Evolutionary conservation across 2,888 invertebrate species (phyloP).

Genomic region (Hesperia comma): DNA sequence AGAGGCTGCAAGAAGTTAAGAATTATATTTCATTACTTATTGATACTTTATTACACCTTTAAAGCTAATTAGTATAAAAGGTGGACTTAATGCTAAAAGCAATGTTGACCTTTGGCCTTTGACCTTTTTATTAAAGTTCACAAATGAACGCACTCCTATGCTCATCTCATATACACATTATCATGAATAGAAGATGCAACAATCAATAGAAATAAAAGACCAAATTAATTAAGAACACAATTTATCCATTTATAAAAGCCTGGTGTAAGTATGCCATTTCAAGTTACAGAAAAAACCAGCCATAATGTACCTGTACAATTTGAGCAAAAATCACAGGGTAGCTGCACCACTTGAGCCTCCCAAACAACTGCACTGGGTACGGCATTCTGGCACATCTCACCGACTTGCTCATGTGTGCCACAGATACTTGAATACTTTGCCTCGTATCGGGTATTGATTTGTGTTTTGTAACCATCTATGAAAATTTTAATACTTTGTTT

Average conservation of each 20-base stretch:
- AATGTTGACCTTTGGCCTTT: too few relatives aligned
- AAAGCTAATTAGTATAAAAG: too few relatives aligned
- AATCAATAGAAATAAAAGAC: too few relatives aligned
- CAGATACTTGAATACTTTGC: constrained; percentile 55
- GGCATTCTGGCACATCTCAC: constrained; percentile 58
- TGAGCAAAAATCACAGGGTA: constrained; percentile 65
- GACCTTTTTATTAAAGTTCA: too few relatives aligned
- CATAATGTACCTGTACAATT: constrained; percentile 64
- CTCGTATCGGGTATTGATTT: constrained; percentile 15
- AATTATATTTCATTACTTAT: not conserved
- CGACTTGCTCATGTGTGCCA: constrained; percentile 54
- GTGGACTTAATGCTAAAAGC: too few relatives aligned
- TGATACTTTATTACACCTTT: too few relatives aligned
- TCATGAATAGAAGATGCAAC: too few relatives aligned
- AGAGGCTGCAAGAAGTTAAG: constrained; percentile 9
- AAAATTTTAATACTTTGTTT: not conserved
- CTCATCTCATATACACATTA: too few relatives aligned
- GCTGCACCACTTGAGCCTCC: constrained; percentile 63
- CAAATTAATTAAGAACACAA: too few relatives aligned
- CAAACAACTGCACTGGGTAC: constrained; percentile 70
- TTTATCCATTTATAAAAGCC: too few relatives aligned
- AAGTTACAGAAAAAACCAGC: not conserved
- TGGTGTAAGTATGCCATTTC: too few relatives aligned
- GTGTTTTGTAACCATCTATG: constrained; percentile 51
- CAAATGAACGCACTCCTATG: too few relatives aligned